phyloP scores from a whole-genome alignment of 2,888 invertebrate genomes.

The Tiliacea aurago region DNA sequence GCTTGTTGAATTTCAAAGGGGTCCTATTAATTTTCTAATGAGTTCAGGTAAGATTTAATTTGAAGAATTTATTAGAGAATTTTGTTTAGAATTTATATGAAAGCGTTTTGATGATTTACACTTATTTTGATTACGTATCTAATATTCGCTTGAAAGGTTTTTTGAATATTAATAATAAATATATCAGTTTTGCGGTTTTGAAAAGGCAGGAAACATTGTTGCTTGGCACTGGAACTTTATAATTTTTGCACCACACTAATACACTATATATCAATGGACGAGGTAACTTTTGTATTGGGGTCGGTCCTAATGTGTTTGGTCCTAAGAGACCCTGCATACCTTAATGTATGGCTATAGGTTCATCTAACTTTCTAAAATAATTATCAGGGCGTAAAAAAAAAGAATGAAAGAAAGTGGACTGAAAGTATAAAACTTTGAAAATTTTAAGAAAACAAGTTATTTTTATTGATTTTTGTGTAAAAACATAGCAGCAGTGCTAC shows the following conservation, averaged over 20 bases:
- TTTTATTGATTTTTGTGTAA: too few relatives aligned
- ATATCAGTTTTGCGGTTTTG: neutral
- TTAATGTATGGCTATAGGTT: neutral
- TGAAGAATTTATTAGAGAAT: constrained; percentile 31
- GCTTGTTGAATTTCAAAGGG: constrained; percentile 70
- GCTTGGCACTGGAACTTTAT: neutral
- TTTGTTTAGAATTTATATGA: constrained; percentile 22
- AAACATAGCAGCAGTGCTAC: too few relatives aligned
- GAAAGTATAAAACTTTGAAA: too few relatives aligned
- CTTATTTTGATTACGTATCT: constrained; percentile 8
- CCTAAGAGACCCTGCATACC: constrained; percentile 3
- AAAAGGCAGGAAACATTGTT: neutral
- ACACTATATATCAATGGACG: constrained; percentile 33
- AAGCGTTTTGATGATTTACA: neutral
- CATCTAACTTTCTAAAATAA: neutral
- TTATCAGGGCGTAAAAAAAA: neutral
- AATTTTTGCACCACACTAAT: constrained; percentile 2
- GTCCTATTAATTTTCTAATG: constrained; percentile 65
- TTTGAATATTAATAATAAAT: neutral
- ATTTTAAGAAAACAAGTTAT: too few relatives aligned
- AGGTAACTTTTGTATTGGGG: constrained; percentile 61
- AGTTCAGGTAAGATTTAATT: constrained; percentile 62
- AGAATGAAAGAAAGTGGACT: too few relatives aligned
- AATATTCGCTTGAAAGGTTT: neutral
- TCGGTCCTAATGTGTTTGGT: constrained; percentile 48